Percentiles rank a stretch among this genome's conserved stretches.
Evolutionary conservation across 2,113 vertebrate species (phyloP).

Genomic region (Bubo blakistoni): DNA sequence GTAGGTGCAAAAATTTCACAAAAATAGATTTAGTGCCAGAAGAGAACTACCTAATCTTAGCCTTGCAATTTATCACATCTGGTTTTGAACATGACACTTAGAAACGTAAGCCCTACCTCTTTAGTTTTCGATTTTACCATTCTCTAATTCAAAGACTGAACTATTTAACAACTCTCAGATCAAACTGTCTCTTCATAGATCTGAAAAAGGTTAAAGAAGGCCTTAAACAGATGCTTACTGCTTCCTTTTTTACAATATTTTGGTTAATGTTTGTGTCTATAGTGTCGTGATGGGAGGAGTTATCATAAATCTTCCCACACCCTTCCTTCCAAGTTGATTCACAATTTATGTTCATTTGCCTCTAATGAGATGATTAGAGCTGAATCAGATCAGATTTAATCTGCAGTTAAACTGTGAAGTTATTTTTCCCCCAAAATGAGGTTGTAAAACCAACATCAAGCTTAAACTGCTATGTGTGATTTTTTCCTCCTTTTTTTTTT

Average conservation of each 20-base stretch:
- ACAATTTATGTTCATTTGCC: slow-evolving; percentile 40
- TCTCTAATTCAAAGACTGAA: neutral
- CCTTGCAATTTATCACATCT: neutral
- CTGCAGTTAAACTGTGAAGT: slow-evolving; percentile 49
- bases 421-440: slow-evolving; percentile 35
- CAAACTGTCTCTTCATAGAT: neutral
- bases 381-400: slow-evolving; percentile 59
- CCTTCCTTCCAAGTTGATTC: neutral
- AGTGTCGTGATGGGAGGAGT: neutral
- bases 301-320: neutral
- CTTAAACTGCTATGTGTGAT: neutral
- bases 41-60: neutral
- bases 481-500: fast-evolving
- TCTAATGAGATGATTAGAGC: slow-evolving; percentile 64
- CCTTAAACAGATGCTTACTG: neutral
- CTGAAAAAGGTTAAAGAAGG: neutral
- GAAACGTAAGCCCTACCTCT: neutral
- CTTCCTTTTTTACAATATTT: neutral
- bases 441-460: slow-evolving; percentile 43
- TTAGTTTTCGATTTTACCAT: neutral
- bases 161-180: neutral
- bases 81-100: neutral
- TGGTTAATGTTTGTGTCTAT: neutral
- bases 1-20: neutral
- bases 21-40: neutral